Conservation (phyloP, 2,113 vertebrate species). For the Aleadryas rufinucha region DNA sequence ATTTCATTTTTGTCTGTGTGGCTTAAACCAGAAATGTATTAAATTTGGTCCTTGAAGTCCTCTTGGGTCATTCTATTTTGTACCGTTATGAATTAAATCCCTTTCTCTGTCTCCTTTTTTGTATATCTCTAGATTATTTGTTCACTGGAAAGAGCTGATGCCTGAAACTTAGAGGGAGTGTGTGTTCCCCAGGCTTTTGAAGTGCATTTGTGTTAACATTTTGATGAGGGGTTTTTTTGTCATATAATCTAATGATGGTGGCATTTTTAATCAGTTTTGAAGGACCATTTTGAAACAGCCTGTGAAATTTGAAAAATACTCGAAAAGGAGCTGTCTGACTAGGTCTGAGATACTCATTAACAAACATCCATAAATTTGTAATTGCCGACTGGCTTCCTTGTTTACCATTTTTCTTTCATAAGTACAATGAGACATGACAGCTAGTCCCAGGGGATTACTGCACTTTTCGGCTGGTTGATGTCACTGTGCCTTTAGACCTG, state of each 20-base stretch:
- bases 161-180: background rate
- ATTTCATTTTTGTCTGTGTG: slow-evolving; percentile 28
- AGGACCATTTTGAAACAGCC: slow-evolving; percentile 1
- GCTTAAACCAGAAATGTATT: slow-evolving; percentile 37
- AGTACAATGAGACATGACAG: slow-evolving; percentile 49
- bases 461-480: slow-evolving; percentile 36
- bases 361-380: slow-evolving; percentile 47
- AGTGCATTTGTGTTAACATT: background rate
- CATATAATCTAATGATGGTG: background rate
- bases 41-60: slow-evolving; percentile 2
- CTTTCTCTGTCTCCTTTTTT: background rate
- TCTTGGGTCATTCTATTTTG: slow-evolving; percentile 24
- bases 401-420: slow-evolving; percentile 60
- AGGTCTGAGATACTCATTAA: slow-evolving; percentile 49
- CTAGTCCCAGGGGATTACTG: background rate
- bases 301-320: slow-evolving; percentile 36
- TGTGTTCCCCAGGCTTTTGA: background rate
- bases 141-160: background rate
- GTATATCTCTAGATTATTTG: background rate
- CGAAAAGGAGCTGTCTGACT: slow-evolving; percentile 28
- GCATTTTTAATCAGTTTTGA: slow-evolving; percentile 42
- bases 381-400: slow-evolving; percentile 44
- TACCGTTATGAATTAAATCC: slow-evolving; percentile 5
- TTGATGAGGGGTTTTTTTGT: background rate
- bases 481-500: slow-evolving; percentile 43